Base-by-base conservation (phyloP, 2,113 vertebrate genomes). In the Brachirus orientalis region DNA sequence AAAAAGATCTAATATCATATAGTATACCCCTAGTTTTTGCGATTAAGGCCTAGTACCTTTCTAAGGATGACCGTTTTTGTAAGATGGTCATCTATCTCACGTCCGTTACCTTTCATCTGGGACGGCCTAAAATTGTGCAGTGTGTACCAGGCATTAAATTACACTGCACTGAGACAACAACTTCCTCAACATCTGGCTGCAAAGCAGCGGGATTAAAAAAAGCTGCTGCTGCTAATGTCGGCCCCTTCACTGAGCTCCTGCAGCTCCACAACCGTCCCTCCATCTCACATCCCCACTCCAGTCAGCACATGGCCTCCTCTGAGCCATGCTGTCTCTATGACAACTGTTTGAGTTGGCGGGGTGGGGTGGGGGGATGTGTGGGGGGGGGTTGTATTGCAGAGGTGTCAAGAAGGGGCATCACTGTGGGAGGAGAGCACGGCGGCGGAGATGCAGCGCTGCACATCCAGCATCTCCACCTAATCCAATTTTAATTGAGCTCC, bases 401-500 rank as follows among this genome's bases (percentile, higher is more conserved):
- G 94, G 94, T 97, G 96, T 96, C 96, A 97, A 93, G 94, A 91
- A 51, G 90, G 93, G 95, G 94, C 94, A 95, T 96, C 94, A 95
- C 28, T 28, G 92, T 73, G 92, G 92, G 94, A 95, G 94, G 92
- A 92, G 95, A 95, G 95, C 94, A 93, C 93, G 93, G 94, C 94
- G 94, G 92, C 93, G 93, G 93, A 93, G 94, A 95, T 93, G 92
- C 86, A 90, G 91, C 91, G 92, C 93, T 92, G 92, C 92, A 94
- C 94, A 94, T 94, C 93, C 94, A 94, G 93, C 93, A 94, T 97
- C 95, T 96, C 94, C 94, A 93, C 95, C 94, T 99, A 98, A 98
- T 98, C 96, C 98, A 96, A 94, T 98, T 98, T 97, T 99, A 99
- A 99, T 99, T 99, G 96, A 97, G 95, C 97, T 98, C 97, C 93